Conservation (phyloP, 2,888 invertebrate genomes). For the Volucella inflata region DNA sequence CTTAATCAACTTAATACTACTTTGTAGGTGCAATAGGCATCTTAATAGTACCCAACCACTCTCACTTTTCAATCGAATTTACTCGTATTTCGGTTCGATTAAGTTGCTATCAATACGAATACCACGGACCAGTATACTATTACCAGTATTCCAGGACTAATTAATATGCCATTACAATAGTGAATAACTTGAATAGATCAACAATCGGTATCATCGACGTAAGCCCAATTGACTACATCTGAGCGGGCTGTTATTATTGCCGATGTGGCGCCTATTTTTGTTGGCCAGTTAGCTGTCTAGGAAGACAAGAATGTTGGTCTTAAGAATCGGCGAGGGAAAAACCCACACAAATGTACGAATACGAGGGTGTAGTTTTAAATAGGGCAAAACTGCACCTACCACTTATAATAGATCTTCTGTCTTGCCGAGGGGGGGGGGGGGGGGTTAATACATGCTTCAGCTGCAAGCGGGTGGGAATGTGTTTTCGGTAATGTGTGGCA, state of each 20-base stretch:
- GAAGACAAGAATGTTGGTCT: not conserved
- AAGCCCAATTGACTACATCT: too few relatives aligned
- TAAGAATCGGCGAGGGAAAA: not conserved
- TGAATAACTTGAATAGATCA: too few relatives aligned
- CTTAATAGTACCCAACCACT: constrained; percentile 35
- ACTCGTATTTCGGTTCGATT: constrained; percentile 22
- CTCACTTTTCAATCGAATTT: constrained; percentile 62
- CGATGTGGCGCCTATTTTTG: constrained; percentile 39
- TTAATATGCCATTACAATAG: constrained; percentile 44
- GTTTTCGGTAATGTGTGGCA: constrained; percentile 16
- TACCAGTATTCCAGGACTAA: constrained; percentile 30
- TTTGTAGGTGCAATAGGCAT: not conserved
- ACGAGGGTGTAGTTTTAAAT: too few relatives aligned
- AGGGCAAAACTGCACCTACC: too few relatives aligned
- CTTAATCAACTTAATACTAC: constrained; percentile 48
- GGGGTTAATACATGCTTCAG: not conserved
- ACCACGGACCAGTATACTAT: not conserved
- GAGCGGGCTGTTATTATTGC: constrained; percentile 7
- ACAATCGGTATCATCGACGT: too few relatives aligned
- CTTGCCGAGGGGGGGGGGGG: too few relatives aligned
- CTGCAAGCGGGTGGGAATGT: constrained; percentile 26
- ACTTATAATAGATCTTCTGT: too few relatives aligned
- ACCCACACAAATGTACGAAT: not conserved
- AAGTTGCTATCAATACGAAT: constrained; percentile 38
- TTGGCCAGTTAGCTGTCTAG: not conserved